Conservation (phyloP, 2,797 vertebrate species). For the Xenops minutus region DNA sequence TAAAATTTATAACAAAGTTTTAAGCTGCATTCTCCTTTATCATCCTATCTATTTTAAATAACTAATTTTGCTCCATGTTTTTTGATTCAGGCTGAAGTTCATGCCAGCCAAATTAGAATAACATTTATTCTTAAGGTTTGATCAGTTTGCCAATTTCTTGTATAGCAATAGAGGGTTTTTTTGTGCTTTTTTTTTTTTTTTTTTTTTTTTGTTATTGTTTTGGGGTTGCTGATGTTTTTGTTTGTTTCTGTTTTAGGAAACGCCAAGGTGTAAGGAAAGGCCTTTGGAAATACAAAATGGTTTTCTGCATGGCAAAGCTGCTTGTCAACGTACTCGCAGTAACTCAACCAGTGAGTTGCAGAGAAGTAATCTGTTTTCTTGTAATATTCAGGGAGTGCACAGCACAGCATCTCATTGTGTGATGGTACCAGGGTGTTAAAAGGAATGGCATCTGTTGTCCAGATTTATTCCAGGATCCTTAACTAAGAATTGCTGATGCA, state of each 20-base stretch:
- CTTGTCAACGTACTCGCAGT: slow-evolving; percentile 79
- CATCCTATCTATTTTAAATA: background rate
- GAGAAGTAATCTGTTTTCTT: background rate
- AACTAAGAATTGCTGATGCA: background rate
- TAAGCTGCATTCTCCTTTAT: background rate
- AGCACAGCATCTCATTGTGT: rapidly evolving
- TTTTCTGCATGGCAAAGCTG: slow-evolving; percentile 68
- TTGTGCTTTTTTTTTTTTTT: background rate
- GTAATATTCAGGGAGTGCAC: background rate
- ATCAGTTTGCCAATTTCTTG: background rate
- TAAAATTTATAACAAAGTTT: background rate
- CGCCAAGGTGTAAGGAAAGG: slow-evolving; percentile 41
- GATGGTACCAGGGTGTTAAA: background rate
- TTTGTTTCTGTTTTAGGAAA: slow-evolving; percentile 56
- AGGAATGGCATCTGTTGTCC: background rate
- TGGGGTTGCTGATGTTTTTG: background rate
- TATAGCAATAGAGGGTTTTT: background rate
- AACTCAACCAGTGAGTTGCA: slow-evolving; percentile 85
- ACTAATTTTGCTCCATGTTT: background rate
- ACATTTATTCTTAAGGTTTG: background rate
- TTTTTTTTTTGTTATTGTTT: background rate
- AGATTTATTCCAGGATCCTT: background rate
- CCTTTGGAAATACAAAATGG: slow-evolving; percentile 55
- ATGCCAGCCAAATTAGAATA: background rate
- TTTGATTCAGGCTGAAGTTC: background rate